Evolutionary conservation across 2,888 invertebrate genomes (phyloP), one percentile per base, ranked within the genome.

Genomic region (Eupithecia tripunctaria): DNA sequence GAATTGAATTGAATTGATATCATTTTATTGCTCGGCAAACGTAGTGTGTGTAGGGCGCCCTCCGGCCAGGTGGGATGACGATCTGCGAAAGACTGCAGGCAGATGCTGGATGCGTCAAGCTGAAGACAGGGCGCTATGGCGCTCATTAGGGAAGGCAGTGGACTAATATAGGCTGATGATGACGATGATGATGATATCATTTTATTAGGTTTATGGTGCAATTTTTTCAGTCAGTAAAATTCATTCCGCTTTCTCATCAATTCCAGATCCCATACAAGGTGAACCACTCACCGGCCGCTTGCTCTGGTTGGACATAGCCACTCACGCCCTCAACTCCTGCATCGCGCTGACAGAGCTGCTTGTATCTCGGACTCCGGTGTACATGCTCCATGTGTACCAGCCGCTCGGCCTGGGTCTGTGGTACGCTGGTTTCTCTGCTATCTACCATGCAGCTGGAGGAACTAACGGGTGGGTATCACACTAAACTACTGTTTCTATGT

Each of bases 371-470:
- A 96, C 97, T 79, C 97, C 94, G 0, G 83, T 91, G 43, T 95
- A 96, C 0, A 73, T 88, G 32, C 77, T 90, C 14, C 94, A 95
- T 80, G 89, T 95, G 73, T 95, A 96, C 93, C 97, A 96, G 93
- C 96, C 97, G 6, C 92, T 96, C 27, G 91, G 96, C 15, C 92
- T 97, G 80, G 96, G 96, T 14, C 82, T 96, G 63, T 91, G 95
- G 81, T 98, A 98, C 87, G 94, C 96, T 5, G 88, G 95, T 75
- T 98, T 97, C 89, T 95, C 96, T 63, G 92, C 95, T 47, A 93
- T 97, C 68, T 98, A 97, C 89, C 97, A 96, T 86, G 87, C 94
- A 27, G 95, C 96, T 36, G 98, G 97, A 5, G 98, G 98, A n/a
- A 96, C 96, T n/a, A 96, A 97, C 85, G 95, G 95, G 95, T 96